A percentile compares a stretch with the other conserved stretches of the same genome.
Conservation (phyloP, 2,888 invertebrate genomes). For the Cephonodes hylas region DNA sequence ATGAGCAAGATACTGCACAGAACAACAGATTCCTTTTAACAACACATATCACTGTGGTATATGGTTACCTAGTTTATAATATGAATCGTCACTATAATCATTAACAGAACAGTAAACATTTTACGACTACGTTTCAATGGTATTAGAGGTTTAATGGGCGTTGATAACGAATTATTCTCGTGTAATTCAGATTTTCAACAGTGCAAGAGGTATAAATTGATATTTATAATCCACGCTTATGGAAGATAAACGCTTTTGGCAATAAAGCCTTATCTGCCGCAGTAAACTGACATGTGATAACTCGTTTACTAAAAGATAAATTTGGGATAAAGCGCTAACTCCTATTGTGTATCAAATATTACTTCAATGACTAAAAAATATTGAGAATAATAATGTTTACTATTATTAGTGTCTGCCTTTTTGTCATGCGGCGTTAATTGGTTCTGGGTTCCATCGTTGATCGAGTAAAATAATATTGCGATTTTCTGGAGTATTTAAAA, state of each 20-base stretch:
- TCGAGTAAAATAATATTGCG: no score
- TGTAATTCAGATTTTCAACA: conserved; percentile 7
- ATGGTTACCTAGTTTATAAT: not conserved
- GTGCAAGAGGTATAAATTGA: conserved; percentile 4
- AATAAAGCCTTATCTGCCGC: not conserved
- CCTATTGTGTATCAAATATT: no score
- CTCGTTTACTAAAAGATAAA: not conserved
- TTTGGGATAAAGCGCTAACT: no score
- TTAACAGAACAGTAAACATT: conserved; percentile 8
- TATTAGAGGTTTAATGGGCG: not conserved
- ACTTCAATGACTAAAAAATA: no score
- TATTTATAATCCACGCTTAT: not conserved
- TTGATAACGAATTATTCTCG: not conserved
- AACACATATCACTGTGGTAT: not conserved
- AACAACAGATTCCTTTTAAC: not conserved
- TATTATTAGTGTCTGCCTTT: no score
- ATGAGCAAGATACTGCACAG: not conserved
- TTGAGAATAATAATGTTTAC: no score
- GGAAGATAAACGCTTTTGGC: no score
- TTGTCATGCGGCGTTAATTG: no score
- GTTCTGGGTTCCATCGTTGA: no score
- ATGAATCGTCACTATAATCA: conserved; percentile 8
- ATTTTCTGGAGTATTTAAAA: no score
- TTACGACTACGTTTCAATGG: conserved; percentile 4
- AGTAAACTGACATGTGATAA: not conserved